phyloP scores from a whole-genome alignment of 2,888 invertebrate species.

The Syrista parreyssii region DNA sequence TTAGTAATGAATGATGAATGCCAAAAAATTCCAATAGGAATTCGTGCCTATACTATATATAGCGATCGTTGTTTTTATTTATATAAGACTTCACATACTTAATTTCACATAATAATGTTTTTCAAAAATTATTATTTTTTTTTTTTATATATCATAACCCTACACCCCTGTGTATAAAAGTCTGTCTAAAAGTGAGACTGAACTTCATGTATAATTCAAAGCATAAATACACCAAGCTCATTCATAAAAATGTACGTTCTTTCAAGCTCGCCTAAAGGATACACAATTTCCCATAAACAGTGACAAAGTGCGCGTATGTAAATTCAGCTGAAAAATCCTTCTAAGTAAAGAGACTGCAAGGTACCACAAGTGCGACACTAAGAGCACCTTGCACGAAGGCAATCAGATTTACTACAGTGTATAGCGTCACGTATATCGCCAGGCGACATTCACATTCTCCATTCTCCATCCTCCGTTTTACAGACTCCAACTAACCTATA shows the following conservation, averaged over 20 bases:
- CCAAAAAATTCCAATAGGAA: neutral
- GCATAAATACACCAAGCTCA: neutral
- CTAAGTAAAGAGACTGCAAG: neutral
- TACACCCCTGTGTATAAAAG: neutral
- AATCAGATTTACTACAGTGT: neutral
- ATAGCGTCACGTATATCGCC: neutral
- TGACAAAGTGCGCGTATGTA: neutral
- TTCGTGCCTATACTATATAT: neutral
- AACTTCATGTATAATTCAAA: neutral
- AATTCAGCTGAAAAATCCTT: neutral
- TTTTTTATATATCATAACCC: neutral
- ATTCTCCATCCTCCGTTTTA: neutral
- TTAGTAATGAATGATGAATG: neutral
- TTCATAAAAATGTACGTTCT: neutral
- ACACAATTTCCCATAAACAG: neutral
- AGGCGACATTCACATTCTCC: neutral
- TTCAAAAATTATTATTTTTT: neutral
- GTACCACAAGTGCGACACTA: neutral
- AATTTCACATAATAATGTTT: neutral
- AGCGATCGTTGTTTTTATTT: neutral
- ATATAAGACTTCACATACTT: neutral
- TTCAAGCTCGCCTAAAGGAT: neutral
- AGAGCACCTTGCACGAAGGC: neutral
- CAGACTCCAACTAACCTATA: neutral
- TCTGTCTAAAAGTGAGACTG: neutral